Conservation (phyloP, 2,113 vertebrate species). For the Neotoma lepida region DNA sequence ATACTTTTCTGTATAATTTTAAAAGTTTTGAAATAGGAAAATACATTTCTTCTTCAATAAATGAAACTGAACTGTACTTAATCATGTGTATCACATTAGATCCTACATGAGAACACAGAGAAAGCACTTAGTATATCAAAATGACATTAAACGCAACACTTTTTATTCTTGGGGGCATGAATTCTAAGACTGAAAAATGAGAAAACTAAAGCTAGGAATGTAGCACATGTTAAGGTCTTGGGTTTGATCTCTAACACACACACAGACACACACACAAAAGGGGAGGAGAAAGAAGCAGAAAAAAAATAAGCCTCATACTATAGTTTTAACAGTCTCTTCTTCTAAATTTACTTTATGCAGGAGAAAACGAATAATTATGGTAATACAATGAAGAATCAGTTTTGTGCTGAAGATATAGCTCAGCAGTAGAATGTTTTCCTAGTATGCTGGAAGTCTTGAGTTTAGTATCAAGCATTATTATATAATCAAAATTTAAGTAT, state of each 20-base stretch:
- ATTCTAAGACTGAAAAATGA: not conserved
- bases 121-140: not conserved
- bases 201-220: not conserved
- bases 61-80: not conserved
- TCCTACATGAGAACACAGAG: not conserved
- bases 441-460: not conserved
- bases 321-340: slow-evolving; percentile 6
- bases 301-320: slow-evolving; percentile 10
- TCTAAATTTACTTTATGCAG: slow-evolving; percentile 28
- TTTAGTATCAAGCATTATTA: not conserved
- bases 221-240: not conserved
- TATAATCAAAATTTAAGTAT: not conserved
- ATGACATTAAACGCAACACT: not conserved
- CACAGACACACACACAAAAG: not conserved
- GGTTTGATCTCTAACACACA: not conserved
- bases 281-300: not conserved
- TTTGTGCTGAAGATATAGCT: not conserved
- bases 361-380: not conserved
- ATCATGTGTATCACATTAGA: not conserved
- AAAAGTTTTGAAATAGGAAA: slow-evolving; percentile 32
- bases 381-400: slow-evolving; percentile 10
- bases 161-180: not conserved
- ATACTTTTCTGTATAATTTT: not conserved
- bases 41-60: not conserved
- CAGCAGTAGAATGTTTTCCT: not conserved